Base-by-base conservation (phyloP, 2,888 invertebrate genomes). In the Rosalia funebris region DNA sequence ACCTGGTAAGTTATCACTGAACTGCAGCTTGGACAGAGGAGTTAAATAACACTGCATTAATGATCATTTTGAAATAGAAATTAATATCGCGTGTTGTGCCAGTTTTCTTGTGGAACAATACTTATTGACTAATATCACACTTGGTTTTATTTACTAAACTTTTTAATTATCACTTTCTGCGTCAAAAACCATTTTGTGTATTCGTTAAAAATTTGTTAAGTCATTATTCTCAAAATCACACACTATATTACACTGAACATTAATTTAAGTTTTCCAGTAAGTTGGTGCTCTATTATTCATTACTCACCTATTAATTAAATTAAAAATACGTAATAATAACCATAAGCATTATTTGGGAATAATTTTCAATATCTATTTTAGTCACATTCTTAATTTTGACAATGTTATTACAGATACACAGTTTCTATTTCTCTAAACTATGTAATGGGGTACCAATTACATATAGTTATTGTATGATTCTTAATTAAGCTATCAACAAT, bases 1-100 rank as follows among this genome's bases (percentile, higher is more conserved):
- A 81, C 81, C 81, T 81, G 82, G 82, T 82, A 82, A 82, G 82
- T 82, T 81, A 75, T 79, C 78, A 80, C 78, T 77, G 77, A 80
- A 79, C 78, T 80, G 80, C 81, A 80, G 81, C 82, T 81, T 81
- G 79, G 75, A 80, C 79, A 79, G 78, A 75, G 72, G 73, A 75
- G 71, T 75, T 72, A 66, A 72, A 73, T 75, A 75, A 75, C 73
- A 72, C 73, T 52, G 55, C 57, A 50, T 58, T 53, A 60, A 60
- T 60, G 57, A 60, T 65, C 57, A 55, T 65, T 60, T 60, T 54
- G 37, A 54, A 39, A 57, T 54, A 58, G 48, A 60, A 54, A 61
- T 62, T 65, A 68, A 63, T 65, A 55, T 19, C 61, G 63, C 68
- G 65, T 65, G 63, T 60, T 65, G 62, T 71, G 70, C 69, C 69